phyloP scores from a whole-genome alignment of 2,113 vertebrate species.

The Cryptoleucopteryx plumbea region DNA sequence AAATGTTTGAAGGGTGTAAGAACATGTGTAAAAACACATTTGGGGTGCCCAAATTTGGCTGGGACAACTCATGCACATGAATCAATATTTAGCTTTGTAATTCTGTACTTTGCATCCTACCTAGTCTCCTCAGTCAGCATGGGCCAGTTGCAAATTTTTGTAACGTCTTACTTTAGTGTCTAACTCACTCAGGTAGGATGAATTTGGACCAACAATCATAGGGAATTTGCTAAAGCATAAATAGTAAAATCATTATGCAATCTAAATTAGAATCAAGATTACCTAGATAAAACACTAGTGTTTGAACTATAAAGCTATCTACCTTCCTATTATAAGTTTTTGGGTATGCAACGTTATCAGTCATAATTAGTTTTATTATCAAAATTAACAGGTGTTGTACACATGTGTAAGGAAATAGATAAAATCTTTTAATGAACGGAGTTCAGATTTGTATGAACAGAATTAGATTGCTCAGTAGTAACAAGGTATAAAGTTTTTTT shows the following conservation, averaged over 20 bases:
- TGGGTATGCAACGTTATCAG: background rate
- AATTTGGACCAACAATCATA: background rate
- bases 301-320: background rate
- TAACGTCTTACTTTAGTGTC: background rate
- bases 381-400: background rate
- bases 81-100: background rate
- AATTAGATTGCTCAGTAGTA: background rate
- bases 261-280: background rate
- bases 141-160: rapidly evolving
- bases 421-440: background rate
- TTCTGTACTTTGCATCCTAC: background rate
- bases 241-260: background rate
- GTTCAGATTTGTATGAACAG: background rate
- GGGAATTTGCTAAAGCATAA: background rate
- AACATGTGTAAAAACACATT: background rate
- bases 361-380: background rate
- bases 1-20: background rate
- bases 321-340: background rate
- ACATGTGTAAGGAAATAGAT: background rate
- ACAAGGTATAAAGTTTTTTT: background rate
- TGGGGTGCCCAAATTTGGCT: background rate
- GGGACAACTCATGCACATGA: background rate
- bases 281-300: background rate
- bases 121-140: rapidly evolving
- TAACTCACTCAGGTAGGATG: background rate